A percentile compares a stretch with the other conserved stretches of the same genome.
Evolutionary conservation across 2,113 vertebrate genomes (phyloP).

Genomic region (Psephotus haematonotus): DNA sequence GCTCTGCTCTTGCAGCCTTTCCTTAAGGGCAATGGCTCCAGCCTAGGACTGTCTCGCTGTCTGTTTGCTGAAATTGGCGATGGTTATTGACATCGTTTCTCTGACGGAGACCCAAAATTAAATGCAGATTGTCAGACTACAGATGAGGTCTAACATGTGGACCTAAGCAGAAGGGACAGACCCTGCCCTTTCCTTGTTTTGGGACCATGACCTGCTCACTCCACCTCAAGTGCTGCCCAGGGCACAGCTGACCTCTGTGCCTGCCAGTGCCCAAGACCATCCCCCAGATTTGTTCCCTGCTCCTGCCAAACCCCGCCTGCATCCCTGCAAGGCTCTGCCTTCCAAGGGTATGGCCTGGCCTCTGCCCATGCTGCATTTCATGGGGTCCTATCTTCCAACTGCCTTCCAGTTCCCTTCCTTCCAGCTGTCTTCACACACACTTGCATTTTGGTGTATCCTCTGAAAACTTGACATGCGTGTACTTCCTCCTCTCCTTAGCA

Average conservation of each 20-base stretch:
- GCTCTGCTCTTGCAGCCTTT: accelerated
- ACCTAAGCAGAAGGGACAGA: neutral
- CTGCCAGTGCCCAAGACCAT: neutral
- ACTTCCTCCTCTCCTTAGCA: neutral
- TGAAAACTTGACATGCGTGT: accelerated
- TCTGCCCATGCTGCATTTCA: neutral
- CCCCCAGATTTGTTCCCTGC: neutral
- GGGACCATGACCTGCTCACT: accelerated
- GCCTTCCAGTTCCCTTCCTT: neutral
- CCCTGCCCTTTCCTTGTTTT: neutral
- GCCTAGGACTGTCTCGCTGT: neutral
- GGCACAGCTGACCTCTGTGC: accelerated
- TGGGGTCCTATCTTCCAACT: neutral
- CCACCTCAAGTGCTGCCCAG: neutral
- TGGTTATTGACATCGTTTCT: neutral
- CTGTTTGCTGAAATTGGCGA: neutral
- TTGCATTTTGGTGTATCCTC: accelerated
- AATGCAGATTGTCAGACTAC: neutral
- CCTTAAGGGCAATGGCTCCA: neutral
- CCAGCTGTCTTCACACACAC: neutral
- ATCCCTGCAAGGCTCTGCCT: neutral
- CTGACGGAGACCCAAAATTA: neutral
- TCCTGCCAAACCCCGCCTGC: neutral
- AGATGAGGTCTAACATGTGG: neutral
- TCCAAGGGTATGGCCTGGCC: neutral